phyloP scores from a whole-genome alignment of 2,888 invertebrate genomes.

The Apotomis betuletana region DNA sequence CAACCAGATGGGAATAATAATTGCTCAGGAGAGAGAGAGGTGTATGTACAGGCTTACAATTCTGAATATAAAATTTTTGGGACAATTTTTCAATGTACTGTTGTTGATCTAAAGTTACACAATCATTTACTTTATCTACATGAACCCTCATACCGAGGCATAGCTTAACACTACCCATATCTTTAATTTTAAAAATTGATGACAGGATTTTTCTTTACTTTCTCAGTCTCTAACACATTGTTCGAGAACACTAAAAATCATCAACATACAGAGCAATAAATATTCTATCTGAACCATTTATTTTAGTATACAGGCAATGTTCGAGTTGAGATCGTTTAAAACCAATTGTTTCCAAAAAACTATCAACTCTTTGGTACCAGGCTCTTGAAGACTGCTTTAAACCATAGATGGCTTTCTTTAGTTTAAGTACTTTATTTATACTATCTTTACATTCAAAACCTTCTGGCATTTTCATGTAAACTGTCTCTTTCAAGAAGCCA shows the following conservation, averaged over 20 bases:
- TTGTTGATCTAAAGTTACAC: conserved; percentile 17
- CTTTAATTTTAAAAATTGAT: conserved; percentile 31
- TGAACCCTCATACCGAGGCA: conserved; percentile 22
- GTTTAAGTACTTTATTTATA: conserved; percentile 33
- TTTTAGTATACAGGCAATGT: conserved; percentile 9
- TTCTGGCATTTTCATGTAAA: conserved; percentile 38
- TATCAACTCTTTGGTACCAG: conserved; percentile 41
- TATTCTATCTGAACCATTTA: background rate
- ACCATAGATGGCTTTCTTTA: conserved; percentile 42
- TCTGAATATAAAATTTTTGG: background rate
- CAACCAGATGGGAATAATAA: no score
- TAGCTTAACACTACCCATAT: background rate
- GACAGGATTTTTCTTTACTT: conserved; percentile 23
- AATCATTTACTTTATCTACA: conserved; percentile 1
- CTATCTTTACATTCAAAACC: conserved; percentile 8
- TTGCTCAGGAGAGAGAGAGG: no score
- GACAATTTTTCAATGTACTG: conserved; percentile 20
- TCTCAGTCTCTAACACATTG: conserved; percentile 15
- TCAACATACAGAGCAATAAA: conserved; percentile 39
- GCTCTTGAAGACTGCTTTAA: conserved; percentile 41
- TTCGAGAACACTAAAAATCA: conserved; percentile 42
- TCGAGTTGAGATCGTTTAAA: conserved; percentile 32
- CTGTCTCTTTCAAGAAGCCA: conserved; percentile 29
- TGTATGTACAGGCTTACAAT: conserved; percentile 3
- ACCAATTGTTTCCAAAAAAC: conserved; percentile 21